Percentiles rank a stretch among this genome's conserved stretches.
These are phyloP conservation scores for Isoperla grammatica DNA, from an alignment of 2,888 invertebrate species.

Conservation along the genomic window DNA sequence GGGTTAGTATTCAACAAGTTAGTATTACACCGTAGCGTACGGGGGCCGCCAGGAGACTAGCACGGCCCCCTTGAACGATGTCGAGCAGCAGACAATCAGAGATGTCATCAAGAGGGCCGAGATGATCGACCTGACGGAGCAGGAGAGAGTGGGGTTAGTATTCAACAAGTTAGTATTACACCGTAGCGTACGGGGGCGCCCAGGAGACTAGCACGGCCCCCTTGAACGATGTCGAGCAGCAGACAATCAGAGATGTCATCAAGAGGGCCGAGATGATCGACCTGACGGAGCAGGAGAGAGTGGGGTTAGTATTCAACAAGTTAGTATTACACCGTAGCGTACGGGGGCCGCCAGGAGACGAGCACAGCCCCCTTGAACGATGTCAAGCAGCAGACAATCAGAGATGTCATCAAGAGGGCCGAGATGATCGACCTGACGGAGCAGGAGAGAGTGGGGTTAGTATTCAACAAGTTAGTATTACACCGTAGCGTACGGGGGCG, in stretches of 20 bases:
- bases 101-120: slow-evolving; percentile 72
- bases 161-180: slow-evolving; percentile 20
- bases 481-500: too few species aligned
- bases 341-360: slow-evolving; percentile 1
- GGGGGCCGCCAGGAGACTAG: too few species aligned
- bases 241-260: slow-evolving; percentile 57
- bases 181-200: background rate
- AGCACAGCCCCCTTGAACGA: slow-evolving; percentile 40
- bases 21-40: too few species aligned
- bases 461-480: too few species aligned
- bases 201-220: slow-evolving; percentile 26
- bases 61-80: too few species aligned
- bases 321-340: too few species aligned
- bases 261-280: slow-evolving; percentile 71
- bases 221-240: slow-evolving; percentile 47
- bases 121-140: slow-evolving; percentile 64
- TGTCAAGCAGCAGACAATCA: slow-evolving; percentile 49
- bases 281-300: slow-evolving; percentile 66
- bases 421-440: slow-evolving; percentile 69
- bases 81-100: slow-evolving; percentile 49
- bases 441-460: slow-evolving; percentile 66
- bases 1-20: too few species aligned
- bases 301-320: slow-evolving; percentile 62
- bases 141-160: slow-evolving; percentile 64
- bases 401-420: slow-evolving; percentile 66